Evolutionary conservation across 2,888 invertebrate species (phyloP), one percentile per base, ranked within the genome.

Genomic region (Penaeus monodon): DNA sequence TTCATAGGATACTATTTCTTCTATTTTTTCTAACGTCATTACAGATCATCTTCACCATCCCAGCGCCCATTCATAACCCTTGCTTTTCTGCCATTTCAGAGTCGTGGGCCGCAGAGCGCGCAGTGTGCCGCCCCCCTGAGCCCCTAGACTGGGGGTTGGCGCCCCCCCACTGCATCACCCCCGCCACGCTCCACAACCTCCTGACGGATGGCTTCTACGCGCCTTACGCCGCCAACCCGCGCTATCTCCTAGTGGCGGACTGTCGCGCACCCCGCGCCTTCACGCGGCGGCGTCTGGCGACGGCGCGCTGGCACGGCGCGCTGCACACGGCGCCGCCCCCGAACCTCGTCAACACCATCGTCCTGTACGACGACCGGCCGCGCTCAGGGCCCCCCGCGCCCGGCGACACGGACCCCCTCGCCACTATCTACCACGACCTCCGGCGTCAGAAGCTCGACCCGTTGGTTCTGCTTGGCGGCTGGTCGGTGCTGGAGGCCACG

Each of bases 121-220:
- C 90, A 20, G 88, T 91, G 79, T 91, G 90, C 84, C 87, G 85
- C 44, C 65, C 90, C 27, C 91, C 91, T 0, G 86, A 89, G 70
- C 88, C 91, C 24, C 89, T 91, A 65, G 91, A 91, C 44, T 90
- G 90, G 73, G 91, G 91, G 65, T 89, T 90, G 63, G 90, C 90
- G 27, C 88, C 89, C 17, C 91, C 90, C 27, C 91, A 91, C 63
- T 89, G 87, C 84, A 89, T 92, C 64, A 91, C 91, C 20, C 84
- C 91, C 38, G 89, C 89, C 24, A 91, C 91, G 80, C 91, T 92
- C 79, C 92, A 92, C 90, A 92, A 92, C 90, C 89, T 91, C 73
- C 91, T 92, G 88, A 92, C 91, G 88, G 92, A 91, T 88, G 92
- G 92, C 27, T 92, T 92, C 89, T 91, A 91, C 82, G 91, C 91